These are phyloP conservation scores for Melozone crissalis DNA, from an alignment of 2,113 vertebrate species.

Conservation along the genomic window DNA sequence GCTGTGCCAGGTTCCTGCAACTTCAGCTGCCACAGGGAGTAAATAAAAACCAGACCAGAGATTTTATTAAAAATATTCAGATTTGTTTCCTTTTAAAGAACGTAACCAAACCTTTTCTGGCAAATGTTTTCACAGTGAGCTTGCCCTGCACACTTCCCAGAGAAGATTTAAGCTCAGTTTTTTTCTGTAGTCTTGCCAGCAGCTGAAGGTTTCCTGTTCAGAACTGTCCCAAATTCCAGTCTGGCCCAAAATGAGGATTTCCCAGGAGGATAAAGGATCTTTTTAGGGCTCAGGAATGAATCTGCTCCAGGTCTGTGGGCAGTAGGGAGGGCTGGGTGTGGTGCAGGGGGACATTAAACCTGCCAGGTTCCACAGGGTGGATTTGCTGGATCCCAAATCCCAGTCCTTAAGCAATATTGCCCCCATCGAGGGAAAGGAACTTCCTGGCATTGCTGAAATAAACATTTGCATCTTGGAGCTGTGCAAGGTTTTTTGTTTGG, in stretches of 20 bases:
- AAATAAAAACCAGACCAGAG: neutral
- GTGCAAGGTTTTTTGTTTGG: neutral
- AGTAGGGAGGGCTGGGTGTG: neutral
- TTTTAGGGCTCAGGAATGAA: neutral
- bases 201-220: neutral
- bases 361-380: neutral
- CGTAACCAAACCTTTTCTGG: neutral
- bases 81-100: neutral
- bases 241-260: neutral
- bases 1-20: neutral
- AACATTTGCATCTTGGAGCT: neutral
- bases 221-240: neutral
- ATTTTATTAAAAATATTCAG: neutral
- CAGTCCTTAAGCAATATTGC: slow-evolving; percentile 22
- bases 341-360: neutral
- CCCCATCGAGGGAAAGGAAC: neutral
- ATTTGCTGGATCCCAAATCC: neutral
- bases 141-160: neutral
- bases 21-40: neutral
- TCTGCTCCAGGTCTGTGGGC: neutral
- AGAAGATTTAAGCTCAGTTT: neutral
- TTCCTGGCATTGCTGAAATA: slow-evolving; percentile 5
- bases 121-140: neutral
- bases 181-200: neutral
- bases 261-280: neutral